Percentiles rank a stretch among this genome's conserved stretches.
phyloP scores from a whole-genome alignment of 2,797 vertebrate species.

The Myotis findleyi region DNA sequence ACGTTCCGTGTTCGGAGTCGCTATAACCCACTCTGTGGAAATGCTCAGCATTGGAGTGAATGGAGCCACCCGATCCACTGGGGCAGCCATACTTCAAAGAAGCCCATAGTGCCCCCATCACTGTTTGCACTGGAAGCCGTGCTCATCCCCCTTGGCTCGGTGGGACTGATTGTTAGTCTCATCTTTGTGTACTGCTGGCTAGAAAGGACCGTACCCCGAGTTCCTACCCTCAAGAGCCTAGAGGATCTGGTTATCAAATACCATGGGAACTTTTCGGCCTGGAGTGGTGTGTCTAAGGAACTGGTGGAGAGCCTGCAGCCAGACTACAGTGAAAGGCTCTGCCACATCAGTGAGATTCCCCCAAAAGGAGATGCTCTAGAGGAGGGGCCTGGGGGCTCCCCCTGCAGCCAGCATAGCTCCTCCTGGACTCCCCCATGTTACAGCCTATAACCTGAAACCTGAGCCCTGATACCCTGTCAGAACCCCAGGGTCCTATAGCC shows the following conservation, averaged over 20 bases:
- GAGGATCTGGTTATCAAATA: conserved; percentile 88
- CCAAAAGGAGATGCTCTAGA: conserved; percentile 68
- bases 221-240: conserved; percentile 92
- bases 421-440: conserved; percentile 72
- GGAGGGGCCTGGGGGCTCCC: conserved; percentile 70
- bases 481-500: background rate
- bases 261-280: conserved; percentile 91
- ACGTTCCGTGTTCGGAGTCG: conserved; percentile 91
- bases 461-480: conserved; percentile 33
- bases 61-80: conserved; percentile 90
- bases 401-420: conserved; percentile 68
- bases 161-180: conserved; percentile 82
- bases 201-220: conserved; percentile 91
- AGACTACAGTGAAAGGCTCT: conserved; percentile 92
- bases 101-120: conserved; percentile 8
- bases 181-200: conserved; percentile 82
- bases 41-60: conserved; percentile 90
- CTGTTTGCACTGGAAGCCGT: conserved; percentile 58
- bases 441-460: conserved; percentile 35
- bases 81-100: conserved; percentile 85
- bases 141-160: conserved; percentile 76
- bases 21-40: conserved; percentile 81
- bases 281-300: conserved; percentile 92
- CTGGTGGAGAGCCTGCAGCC: conserved; percentile 91
- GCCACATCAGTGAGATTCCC: conserved; percentile 90